phyloP scores from a whole-genome alignment of 92 coral and sea anemone genomes.

The Palythoa caribaeorum region DNA sequence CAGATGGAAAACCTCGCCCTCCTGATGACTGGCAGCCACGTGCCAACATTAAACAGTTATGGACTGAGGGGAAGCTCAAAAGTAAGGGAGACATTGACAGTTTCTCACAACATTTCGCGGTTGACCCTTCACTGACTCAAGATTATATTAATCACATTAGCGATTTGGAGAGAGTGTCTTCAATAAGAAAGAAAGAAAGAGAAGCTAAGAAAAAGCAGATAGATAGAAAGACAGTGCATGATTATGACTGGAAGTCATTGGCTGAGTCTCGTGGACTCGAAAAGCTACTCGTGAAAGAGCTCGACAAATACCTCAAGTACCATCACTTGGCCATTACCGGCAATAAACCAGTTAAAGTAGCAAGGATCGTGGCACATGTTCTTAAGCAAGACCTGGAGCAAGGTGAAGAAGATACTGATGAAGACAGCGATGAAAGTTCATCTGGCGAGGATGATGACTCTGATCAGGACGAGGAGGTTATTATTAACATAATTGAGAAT shows the following conservation, averaged over 20 bases:
- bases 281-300: conserved; percentile 33
- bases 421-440: conserved; percentile 12
- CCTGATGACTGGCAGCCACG: conserved; percentile 58
- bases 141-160: conserved; percentile 34
- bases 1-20: conserved; percentile 30
- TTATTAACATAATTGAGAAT: too few relatives aligned
- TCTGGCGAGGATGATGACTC: conserved; percentile 27
- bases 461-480: conserved; percentile 17
- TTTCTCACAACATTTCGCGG: conserved; percentile 37
- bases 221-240: conserved; percentile 35
- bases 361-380: conserved; percentile 48
- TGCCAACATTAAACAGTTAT: conserved; percentile 52
- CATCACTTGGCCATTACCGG: conserved; percentile 32
- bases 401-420: conserved; percentile 17
- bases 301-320: conserved; percentile 55
- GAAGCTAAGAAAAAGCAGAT: conserved; percentile 32
- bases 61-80: conserved; percentile 36
- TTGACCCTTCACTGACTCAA: conserved; percentile 14
- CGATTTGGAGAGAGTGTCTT: conserved; percentile 37
- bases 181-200: conserved; percentile 43
- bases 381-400: conserved; percentile 23
- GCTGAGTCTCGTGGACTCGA: conserved; percentile 44
- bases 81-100: conserved; percentile 41
- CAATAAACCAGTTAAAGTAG: conserved; percentile 44
- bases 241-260: conserved; percentile 57